Evolutionary conservation across 2,797 vertebrate species (phyloP), one percentile per base, ranked within the genome.

Genomic region (Hippopotamyrus pictus): DNA sequence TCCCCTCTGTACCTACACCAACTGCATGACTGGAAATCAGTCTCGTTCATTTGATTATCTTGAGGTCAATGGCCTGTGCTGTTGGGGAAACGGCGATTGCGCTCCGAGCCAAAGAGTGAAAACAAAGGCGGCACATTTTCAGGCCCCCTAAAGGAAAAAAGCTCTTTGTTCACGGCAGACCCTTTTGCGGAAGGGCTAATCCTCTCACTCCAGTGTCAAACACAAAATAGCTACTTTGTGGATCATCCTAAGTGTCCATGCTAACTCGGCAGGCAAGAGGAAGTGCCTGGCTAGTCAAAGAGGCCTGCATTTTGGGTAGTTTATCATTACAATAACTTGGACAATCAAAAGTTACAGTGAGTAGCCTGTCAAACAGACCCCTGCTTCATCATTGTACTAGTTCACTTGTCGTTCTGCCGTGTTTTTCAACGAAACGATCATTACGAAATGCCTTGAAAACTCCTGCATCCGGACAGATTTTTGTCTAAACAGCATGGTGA

Each of bases 61-160:
- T 57, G 51, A 87, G 86, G 53, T 87, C 53, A 87, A 59, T n/a
- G 86, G 86, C 2, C 86, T 37, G 53, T 87, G 33, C 29, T 44
- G 29, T 33, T 44, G 17, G 33, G 33, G 86, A 57, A 59, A 87
- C 19, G 19, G 53, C 6, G 19, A 37, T 59, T 19, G 6, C 3
- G 3, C 25, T 14, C 83, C 12, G 50, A 86, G 84, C 84, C 84
- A 86, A 33, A 22, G 50, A 11, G 53, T 37, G 51, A 59, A 62
- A 87, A 87, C 86, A 29, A 29, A 59, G 53, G 29, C 19, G 19
- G 7, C 33, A 87, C 53, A n/a, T 62, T 62, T 44, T 85, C 48
- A 29, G 83, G n/a, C 83, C 48, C 82, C 82, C 25, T 51, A 22
- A 85, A 29, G 82, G 44, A 48, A 51, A 51, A 50, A 84, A 50